Evolutionary conservation across 1,140 invertebrate genomes (phyloP).

Genomic region (Meloidogyne chitwoodi): DNA sequence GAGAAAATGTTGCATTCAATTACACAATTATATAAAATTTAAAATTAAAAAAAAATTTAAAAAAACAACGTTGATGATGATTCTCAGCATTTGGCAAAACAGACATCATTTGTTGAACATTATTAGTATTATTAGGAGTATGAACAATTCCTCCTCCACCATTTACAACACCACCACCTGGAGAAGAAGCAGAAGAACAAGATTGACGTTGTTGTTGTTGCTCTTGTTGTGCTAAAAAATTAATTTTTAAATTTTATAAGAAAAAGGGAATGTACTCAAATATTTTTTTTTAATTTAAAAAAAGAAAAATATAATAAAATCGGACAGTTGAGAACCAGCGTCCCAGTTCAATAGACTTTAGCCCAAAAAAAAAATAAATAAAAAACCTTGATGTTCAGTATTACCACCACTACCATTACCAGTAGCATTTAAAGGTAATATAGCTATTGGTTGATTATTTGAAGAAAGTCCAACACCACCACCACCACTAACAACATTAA

Average conservation of each 20-base stretch:
- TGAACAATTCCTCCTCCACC: neutral
- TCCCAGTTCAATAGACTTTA: too few relatives aligned
- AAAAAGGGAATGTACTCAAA: too few relatives aligned
- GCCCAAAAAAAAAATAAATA: neutral
- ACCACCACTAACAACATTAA: neutral
- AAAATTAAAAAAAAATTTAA: too few relatives aligned
- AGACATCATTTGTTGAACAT: neutral
- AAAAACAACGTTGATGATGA: too few relatives aligned
- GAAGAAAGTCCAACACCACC: neutral
- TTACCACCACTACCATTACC: neutral
- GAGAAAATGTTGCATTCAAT: too few relatives aligned
- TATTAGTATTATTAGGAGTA: neutral
- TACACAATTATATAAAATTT: too few relatives aligned
- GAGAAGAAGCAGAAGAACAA: neutral
- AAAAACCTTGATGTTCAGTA: neutral
- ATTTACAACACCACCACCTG: neutral
- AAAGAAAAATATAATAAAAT: too few relatives aligned
- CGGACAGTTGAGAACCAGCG: too few relatives aligned
- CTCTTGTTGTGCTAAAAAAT: neutral
- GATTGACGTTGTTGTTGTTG: neutral
- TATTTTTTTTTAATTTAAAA: too few relatives aligned
- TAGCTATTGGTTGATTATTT: conserved; percentile 4
- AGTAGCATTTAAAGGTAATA: conserved; percentile 14
- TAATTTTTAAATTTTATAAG: too few relatives aligned
- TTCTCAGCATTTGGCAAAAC: neutral